Evolutionary conservation across 2,797 vertebrate genomes (phyloP).

Genomic region (Rousettus madagascariensis): DNA sequence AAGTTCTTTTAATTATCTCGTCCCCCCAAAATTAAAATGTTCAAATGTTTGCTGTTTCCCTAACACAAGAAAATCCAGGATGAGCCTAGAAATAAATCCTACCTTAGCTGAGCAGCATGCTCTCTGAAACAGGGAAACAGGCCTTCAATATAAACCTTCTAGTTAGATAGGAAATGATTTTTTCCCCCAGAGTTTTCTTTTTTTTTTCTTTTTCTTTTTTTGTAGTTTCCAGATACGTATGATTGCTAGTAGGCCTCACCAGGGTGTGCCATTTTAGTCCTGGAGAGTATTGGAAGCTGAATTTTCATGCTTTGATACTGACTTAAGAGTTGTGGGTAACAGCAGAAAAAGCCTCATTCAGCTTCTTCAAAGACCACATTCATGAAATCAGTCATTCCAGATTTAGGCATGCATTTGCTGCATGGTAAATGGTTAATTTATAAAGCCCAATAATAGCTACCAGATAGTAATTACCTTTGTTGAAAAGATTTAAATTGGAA

Average conservation of each 20-base stretch:
- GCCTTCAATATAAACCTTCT: not conserved
- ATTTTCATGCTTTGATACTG: not conserved
- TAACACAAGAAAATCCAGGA: not conserved
- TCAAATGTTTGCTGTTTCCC: not conserved
- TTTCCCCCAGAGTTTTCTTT: no score
- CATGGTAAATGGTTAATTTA: slow-evolving; percentile 36
- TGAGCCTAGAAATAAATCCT: not conserved
- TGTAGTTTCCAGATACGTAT: not conserved
- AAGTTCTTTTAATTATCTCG: not conserved
- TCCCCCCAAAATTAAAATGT: not conserved
- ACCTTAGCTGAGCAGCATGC: not conserved
- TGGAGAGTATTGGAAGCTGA: not conserved
- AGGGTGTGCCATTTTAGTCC: not conserved
- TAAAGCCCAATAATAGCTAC: not conserved
- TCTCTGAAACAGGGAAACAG: not conserved
- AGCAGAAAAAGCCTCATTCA: not conserved
- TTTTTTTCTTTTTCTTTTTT: not conserved
- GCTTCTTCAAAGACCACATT: not conserved
- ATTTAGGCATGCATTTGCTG: not conserved
- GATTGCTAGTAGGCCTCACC: not conserved
- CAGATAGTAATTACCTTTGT: not conserved
- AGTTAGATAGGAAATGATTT: not conserved
- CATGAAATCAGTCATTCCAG: not conserved
- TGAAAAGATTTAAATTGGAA: slow-evolving; percentile 34
- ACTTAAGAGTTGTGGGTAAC: not conserved